Percentiles rank a stretch among this genome's conserved stretches.
Conservation (phyloP, 2,113 vertebrate species). For the Terrapene triunguis region DNA sequence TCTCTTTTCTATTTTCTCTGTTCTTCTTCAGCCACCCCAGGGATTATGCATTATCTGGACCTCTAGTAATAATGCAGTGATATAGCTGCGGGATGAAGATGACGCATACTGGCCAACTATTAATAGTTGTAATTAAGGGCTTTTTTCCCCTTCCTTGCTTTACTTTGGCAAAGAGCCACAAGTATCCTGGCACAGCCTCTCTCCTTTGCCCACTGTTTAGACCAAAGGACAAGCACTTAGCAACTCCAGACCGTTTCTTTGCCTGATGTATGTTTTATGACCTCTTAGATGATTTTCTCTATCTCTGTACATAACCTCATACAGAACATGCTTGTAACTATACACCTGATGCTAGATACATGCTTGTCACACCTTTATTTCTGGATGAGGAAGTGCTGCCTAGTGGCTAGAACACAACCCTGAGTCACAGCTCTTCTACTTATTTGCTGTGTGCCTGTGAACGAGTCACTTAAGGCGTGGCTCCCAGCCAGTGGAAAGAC, state of each 20-base stretch:
- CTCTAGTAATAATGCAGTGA: background rate
- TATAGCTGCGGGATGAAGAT: background rate
- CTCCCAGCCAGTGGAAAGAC: background rate
- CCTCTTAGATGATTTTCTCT: background rate
- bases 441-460: background rate
- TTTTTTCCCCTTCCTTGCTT: background rate
- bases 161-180: conserved; percentile 4
- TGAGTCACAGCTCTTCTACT: background rate
- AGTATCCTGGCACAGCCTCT: background rate
- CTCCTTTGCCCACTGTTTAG: background rate
- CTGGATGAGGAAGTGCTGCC: background rate
- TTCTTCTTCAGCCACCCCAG: background rate
- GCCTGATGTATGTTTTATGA: background rate
- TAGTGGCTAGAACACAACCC: background rate
- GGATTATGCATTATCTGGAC: background rate
- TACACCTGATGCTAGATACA: background rate
- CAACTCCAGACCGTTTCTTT: conserved; percentile 5
- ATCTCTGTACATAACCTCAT: background rate
- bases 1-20: background rate
- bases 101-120: background rate
- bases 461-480: fast-evolving
- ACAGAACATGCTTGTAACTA: background rate
- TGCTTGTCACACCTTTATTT: background rate
- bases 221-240: conserved; percentile 20
- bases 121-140: conserved; percentile 1